These are phyloP conservation scores for Caenorhabditis brenneri DNA, from an alignment of 1,140 invertebrate genomes.

Conservation along the genomic window DNA sequence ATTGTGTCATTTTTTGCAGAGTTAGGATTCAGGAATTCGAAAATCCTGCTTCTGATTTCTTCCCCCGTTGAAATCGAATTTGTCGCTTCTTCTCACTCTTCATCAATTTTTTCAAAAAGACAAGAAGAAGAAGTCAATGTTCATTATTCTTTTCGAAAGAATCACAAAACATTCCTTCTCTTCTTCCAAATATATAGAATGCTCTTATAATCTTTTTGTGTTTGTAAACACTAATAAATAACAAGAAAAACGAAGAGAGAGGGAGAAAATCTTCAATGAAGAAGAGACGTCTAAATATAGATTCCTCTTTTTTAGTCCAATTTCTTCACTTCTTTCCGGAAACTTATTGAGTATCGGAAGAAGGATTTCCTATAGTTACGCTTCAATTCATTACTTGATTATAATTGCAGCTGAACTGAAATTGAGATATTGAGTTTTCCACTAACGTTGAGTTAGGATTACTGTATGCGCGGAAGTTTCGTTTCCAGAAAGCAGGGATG, in stretches of 20 bases:
- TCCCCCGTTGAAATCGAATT: not conserved
- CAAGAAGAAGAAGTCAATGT: slow-evolving; percentile 34
- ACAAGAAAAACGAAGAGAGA: not conserved
- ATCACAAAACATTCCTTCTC: slow-evolving; percentile 14
- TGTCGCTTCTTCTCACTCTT: not conserved
- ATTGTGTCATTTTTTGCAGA: not conserved
- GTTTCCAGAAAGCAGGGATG: too few relatives aligned
- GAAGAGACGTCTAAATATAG: not conserved
- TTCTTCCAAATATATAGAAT: not conserved
- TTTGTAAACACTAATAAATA: not conserved
- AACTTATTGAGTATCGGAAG: too few relatives aligned
- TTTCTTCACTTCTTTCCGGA: not conserved
- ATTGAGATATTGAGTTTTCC: too few relatives aligned
- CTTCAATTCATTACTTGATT: too few relatives aligned
- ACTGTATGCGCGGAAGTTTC: too few relatives aligned
- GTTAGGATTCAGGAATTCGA: not conserved
- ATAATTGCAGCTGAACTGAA: too few relatives aligned
- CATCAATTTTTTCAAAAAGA: not conserved
- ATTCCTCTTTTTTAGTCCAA: not conserved
- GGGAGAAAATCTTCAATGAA: not conserved
- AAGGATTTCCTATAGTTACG: too few relatives aligned
- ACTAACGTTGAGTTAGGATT: too few relatives aligned
- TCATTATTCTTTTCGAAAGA: not conserved
- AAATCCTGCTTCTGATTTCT: not conserved
- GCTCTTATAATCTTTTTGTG: not conserved